These are phyloP conservation scores for Drosophila cracens DNA, from an alignment of 2,888 invertebrate species.

Conservation along the genomic window DNA sequence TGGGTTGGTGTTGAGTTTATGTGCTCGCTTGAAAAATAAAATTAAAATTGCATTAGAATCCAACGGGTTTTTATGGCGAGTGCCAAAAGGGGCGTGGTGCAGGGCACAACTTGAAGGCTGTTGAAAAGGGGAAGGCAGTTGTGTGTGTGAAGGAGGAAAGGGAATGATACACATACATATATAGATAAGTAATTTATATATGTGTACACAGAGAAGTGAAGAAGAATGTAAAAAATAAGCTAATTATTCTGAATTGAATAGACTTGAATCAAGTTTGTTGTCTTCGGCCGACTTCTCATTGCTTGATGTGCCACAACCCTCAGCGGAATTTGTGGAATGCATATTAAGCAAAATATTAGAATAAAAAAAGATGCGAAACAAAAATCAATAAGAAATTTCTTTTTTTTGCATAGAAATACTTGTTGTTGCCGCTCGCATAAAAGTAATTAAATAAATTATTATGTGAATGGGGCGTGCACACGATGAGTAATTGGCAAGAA, in stretches of 20 bases:
- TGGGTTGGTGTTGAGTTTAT: slow-evolving; percentile 65
- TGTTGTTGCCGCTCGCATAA: slow-evolving; percentile 65
- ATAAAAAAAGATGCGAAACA: slow-evolving; percentile 28
- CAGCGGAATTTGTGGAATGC: neutral
- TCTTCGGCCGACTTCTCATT: neutral
- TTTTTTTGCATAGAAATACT: slow-evolving; percentile 73
- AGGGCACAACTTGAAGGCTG: slow-evolving; percentile 70
- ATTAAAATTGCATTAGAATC: slow-evolving; percentile 81
- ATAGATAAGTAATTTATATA: slow-evolving; percentile 13
- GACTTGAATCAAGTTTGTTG: neutral
- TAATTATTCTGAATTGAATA: neutral
- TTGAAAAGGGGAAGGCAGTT: slow-evolving; percentile 55
- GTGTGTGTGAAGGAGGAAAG: slow-evolving; percentile 6
- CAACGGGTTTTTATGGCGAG: slow-evolving; percentile 68
- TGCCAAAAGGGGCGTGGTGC: neutral
- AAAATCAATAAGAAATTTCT: slow-evolving; percentile 67
- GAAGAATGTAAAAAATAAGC: neutral
- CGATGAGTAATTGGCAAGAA: slow-evolving; percentile 80
- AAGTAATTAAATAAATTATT: slow-evolving; percentile 81
- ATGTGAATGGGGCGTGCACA: slow-evolving; percentile 80
- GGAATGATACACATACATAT: slow-evolving; percentile 38
- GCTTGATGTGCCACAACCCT: neutral
- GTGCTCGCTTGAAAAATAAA: slow-evolving; percentile 78
- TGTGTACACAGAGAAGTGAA: slow-evolving; percentile 23
- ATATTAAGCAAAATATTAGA: slow-evolving; percentile 51